Percentiles rank a stretch among this genome's conserved stretches.
Conservation (phyloP, 2,113 vertebrate genomes). For the Mixornis gularis region DNA sequence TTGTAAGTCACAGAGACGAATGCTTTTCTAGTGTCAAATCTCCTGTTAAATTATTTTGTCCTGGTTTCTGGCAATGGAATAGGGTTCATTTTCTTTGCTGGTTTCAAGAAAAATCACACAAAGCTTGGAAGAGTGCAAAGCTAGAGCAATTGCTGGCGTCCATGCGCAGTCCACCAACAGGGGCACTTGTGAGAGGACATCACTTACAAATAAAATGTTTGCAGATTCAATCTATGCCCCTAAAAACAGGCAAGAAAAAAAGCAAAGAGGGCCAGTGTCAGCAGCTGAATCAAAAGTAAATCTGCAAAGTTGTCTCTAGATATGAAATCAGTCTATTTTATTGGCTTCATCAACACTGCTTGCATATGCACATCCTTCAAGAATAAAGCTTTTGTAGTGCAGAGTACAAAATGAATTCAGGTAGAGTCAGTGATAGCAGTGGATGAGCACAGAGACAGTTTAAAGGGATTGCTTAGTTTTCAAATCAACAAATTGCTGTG, state of each 20-base stretch:
- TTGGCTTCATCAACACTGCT: not conserved
- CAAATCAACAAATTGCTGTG: slow-evolving; percentile 56
- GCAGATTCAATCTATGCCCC: not conserved
- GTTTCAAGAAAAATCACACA: not conserved
- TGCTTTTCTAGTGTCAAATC: not conserved
- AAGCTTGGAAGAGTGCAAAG: not conserved
- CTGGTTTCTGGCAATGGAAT: not conserved
- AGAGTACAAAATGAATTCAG: slow-evolving; percentile 30
- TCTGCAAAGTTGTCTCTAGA: not conserved
- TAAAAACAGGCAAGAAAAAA: not conserved
- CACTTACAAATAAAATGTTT: not conserved
- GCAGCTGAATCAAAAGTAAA: not conserved
- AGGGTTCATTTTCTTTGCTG: not conserved
- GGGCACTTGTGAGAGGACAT: not conserved
- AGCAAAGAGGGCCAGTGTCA: not conserved
- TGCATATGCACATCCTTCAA: slow-evolving; percentile 31
- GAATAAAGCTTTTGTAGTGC: slow-evolving; percentile 34
- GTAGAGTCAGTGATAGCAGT: slow-evolving; percentile 13
- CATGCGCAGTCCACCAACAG: not conserved
- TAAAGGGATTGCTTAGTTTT: slow-evolving; percentile 41
- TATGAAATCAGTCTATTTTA: slow-evolving; percentile 2
- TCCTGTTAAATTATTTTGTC: not conserved
- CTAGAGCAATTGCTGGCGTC: not conserved
- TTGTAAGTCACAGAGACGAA: not conserved
- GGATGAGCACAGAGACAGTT: slow-evolving; percentile 3